Base-by-base conservation (phyloP, 2,797 vertebrate species). In the Trematomus bernacchii region DNA sequence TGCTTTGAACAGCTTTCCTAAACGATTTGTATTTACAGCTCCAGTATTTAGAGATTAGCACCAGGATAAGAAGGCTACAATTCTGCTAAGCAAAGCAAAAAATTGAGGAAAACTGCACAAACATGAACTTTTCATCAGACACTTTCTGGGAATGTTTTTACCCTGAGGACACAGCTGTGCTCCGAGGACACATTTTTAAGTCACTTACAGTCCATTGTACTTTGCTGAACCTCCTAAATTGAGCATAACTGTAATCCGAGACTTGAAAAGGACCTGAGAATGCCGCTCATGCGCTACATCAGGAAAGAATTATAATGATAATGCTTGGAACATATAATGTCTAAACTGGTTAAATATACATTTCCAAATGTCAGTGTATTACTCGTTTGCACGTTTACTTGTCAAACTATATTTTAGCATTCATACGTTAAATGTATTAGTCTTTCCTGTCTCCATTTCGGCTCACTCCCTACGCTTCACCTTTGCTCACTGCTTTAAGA, bases 191-290 rank as follows among this genome's bases (percentile, higher is more conserved):
- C 61, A 59, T 71, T 80, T 43, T 71, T 37, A 73, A 82, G 53
- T 69, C 14, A 40, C 50, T 70, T 64, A 55, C 42, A 14, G 54
- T 47, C 48, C 30, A 58, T 79, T 68, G 63, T 74, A 78, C 43
- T 70, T 69, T 44, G 74, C 80, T 78, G 76, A 73, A 52, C 73
- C 69, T 82, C 64, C 48, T 68, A 79, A 89, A 85, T 67, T 81
- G 82, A 80, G 69, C 52, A n/a, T 76, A 58, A 77, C 76, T 73
- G 85, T 69, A 89, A 91, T 54, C 3, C 65, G 70, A 91, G 73
- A 83, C 66, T 57, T 63, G 33, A 82, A 80, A 82, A 74, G 66
- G 55, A 37, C 47, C 55, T 71, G 54, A 71, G 59, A 71, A 69
- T 11, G 52, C 21, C 3, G 57, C 73, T 77, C 66, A 58, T 40